phyloP scores from a whole-genome alignment of 2,113 vertebrate species.

The Mesitornis unicolor region DNA sequence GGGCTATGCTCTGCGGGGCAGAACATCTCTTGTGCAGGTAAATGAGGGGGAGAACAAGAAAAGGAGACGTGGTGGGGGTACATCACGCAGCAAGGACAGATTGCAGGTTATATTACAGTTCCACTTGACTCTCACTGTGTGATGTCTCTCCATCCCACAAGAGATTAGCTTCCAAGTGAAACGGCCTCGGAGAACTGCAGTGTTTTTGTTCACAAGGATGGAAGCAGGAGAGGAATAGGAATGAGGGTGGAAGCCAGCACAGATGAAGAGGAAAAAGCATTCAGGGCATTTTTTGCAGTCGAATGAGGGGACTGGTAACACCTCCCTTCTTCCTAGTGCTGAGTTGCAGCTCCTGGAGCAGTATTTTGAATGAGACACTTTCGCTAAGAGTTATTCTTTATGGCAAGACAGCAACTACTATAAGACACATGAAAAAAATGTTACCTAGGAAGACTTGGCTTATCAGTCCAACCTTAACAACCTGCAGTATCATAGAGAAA shows the following conservation, averaged over 20 bases:
- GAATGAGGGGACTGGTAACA: not conserved
- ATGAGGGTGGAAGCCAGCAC: not conserved
- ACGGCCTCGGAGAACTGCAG: not conserved
- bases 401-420: not conserved
- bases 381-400: not conserved
- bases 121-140: accelerated
- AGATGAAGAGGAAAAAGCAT: not conserved
- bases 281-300: not conserved
- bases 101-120: not conserved
- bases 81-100: not conserved
- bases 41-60: not conserved
- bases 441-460: not conserved
- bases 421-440: not conserved
- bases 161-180: not conserved
- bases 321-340: not conserved
- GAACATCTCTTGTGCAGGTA: not conserved
- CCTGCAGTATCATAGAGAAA: not conserved
- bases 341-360: not conserved
- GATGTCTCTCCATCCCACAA: not conserved
- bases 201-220: not conserved
- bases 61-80: not conserved
- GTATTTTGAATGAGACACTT: not conserved
- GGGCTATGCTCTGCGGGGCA: not conserved
- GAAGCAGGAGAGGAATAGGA: not conserved
- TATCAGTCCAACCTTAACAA: not conserved